Percentiles rank a stretch among this genome's conserved stretches.
Conservation (phyloP, 2,888 invertebrate species). For the Drosophila melanocephala region DNA sequence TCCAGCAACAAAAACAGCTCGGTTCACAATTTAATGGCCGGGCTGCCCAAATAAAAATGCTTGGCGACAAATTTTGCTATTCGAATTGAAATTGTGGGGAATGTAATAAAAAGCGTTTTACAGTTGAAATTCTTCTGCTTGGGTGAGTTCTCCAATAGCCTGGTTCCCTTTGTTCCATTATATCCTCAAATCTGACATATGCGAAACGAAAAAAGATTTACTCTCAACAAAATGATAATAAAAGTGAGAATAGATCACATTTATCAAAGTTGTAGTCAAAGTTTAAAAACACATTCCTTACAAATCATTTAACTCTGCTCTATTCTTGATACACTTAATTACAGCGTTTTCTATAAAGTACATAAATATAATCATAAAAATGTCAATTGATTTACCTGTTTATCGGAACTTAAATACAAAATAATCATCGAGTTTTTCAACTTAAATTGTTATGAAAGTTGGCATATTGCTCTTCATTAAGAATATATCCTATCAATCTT, state of each 20-base stretch:
- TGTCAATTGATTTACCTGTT: background rate
- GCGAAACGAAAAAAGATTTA: background rate
- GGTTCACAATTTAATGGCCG: constrained; percentile 26
- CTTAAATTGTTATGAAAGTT: background rate
- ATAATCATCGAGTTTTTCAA: background rate
- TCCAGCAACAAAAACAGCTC: constrained; percentile 1
- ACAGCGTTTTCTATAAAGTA: background rate
- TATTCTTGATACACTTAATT: background rate
- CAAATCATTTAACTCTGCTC: background rate
- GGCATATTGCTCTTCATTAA: background rate
- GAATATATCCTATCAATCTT: background rate
- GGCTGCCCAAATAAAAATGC: constrained; percentile 8
- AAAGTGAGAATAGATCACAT: too few relatives aligned
- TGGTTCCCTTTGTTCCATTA: too few relatives aligned
- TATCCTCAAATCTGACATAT: background rate
- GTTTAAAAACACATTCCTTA: background rate
- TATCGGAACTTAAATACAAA: background rate
- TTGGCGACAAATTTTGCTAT: constrained; percentile 15
- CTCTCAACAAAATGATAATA: background rate
- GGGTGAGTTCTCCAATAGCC: background rate
- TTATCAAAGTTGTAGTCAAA: background rate
- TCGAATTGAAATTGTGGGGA: background rate
- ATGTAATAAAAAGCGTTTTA: constrained; percentile 19
- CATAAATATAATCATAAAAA: background rate
- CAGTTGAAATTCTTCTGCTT: constrained; percentile 11